Evolutionary conservation across 1,140 invertebrate species (phyloP).

Genomic region (Scylla paramamosain): DNA sequence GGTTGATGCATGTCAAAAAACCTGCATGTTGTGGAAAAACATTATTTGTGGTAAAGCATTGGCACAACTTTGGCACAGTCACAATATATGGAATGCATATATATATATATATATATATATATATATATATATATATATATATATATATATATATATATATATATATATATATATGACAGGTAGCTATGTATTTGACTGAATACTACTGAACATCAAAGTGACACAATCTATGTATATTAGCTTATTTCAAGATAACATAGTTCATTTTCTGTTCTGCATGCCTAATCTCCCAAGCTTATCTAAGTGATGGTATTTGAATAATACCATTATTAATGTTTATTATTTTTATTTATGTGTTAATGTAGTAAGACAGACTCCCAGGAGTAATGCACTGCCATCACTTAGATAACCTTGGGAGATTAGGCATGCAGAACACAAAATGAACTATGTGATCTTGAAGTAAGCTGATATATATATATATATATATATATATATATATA

Average conservation of each 20-base stretch:
- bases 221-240: background rate
- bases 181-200: background rate
- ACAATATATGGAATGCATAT: background rate
- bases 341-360: background rate
- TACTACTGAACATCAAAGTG: background rate
- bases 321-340: background rate
- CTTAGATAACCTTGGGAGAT: background rate
- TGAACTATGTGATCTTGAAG: slow-evolving; percentile 9
- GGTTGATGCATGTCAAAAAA: background rate
- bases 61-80: background rate
- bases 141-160: too few species aligned
- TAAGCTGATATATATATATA: too few species aligned
- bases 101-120: too few species aligned
- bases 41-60: background rate
- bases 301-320: background rate
- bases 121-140: too few species aligned
- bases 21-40: background rate
- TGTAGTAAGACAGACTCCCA: slow-evolving; percentile 29
- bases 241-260: background rate
- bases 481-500: too few species aligned
- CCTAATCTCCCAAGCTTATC: background rate
- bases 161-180: background rate
- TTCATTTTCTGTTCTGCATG: background rate
- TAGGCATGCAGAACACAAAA: slow-evolving; percentile 10
- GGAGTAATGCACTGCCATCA: slow-evolving; percentile 20